Percentiles rank a stretch among this genome's conserved stretches.
Evolutionary conservation across 2,797 vertebrate species (phyloP).

Genomic region (Spondyliosoma cantharus): DNA sequence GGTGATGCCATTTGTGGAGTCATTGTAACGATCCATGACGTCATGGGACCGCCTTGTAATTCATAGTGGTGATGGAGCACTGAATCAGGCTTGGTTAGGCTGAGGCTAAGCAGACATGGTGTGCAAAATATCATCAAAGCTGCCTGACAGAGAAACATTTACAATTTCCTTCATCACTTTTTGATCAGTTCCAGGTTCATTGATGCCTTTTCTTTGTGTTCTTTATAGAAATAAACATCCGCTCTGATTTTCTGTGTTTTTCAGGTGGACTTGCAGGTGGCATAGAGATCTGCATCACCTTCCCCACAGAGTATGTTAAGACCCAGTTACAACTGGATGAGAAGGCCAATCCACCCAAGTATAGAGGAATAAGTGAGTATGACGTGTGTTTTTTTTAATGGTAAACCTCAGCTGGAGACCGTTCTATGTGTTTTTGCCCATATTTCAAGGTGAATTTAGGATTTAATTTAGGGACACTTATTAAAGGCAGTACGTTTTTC

Average conservation of each 20-base stretch:
- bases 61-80: conserved; percentile 20
- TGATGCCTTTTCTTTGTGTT: background rate
- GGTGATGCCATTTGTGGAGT: conserved; percentile 63
- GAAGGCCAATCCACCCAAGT: conserved; percentile 91
- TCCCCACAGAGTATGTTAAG: conserved; percentile 98
- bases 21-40: conserved; percentile 70
- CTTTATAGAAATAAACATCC: background rate
- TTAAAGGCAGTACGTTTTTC: too few relatives aligned
- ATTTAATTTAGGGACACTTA: too few relatives aligned
- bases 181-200: background rate
- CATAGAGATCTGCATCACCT: conserved; percentile 98
- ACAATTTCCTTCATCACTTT: background rate
- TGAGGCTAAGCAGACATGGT: conserved; percentile 14
- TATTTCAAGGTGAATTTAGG: too few relatives aligned
- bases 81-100: conserved; percentile 27
- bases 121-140: background rate
- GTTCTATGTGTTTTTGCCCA: too few relatives aligned
- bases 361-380: conserved; percentile 90
- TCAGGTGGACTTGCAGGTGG: conserved; percentile 95
- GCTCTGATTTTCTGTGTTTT: conserved; percentile 41
- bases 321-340: conserved; percentile 95
- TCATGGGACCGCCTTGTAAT: conserved; percentile 57
- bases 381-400: too few relatives aligned
- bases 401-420: too few relatives aligned
- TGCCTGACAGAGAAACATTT: background rate